Base-by-base conservation (phyloP, 35 echinoderm and acorn worm genomes). In the Patiria miniata region DNA sequence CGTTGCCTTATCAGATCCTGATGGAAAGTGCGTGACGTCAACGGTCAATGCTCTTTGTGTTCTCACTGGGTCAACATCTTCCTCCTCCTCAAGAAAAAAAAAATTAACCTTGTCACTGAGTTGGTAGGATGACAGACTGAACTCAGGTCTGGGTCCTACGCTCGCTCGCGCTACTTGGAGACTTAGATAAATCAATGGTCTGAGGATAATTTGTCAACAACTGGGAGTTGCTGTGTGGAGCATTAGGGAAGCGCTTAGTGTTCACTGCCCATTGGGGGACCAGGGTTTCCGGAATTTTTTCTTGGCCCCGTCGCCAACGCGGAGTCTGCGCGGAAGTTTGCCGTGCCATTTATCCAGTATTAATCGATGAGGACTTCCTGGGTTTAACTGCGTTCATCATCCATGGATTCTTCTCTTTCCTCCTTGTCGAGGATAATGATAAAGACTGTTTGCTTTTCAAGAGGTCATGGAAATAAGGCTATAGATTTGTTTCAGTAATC, bases 311-410 rank as follows among this genome's bases (percentile, higher is more conserved):
- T 73, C 65, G 65, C 65, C 65, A 28, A 30, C 23, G 26, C 34
- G 26, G 65, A 73, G 65, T 32, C 65, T 73, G 65, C 10, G 65
- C 21, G 65, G 65, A 73, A 28, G 65, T 73, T 73, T 73, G 65
- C 65, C 29, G 34, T 73, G 65, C 65, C 65, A 73, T 73, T 73
- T 73, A 73, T 73, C 65, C 65, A 28, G 65, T 26, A 73, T 73
- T 32, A 15, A 73, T 73, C 65, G 65, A 73, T 73, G 4, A 34
- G 14, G 65, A 30, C 65, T 73, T 73, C 65, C 65, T 73, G 65
- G 19, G 57, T 9, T 73, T 47, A 4, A 47, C 42, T 4, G 42
- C 42, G 12, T 47, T 47, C 42, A 47, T 4, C 42, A 47, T 47
- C 42, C 42, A 47, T 47, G 12, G 42, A 4, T 47, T 47, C 42